Base-by-base conservation (phyloP, 2,113 vertebrate species). In the Phycodurus eques region DNA sequence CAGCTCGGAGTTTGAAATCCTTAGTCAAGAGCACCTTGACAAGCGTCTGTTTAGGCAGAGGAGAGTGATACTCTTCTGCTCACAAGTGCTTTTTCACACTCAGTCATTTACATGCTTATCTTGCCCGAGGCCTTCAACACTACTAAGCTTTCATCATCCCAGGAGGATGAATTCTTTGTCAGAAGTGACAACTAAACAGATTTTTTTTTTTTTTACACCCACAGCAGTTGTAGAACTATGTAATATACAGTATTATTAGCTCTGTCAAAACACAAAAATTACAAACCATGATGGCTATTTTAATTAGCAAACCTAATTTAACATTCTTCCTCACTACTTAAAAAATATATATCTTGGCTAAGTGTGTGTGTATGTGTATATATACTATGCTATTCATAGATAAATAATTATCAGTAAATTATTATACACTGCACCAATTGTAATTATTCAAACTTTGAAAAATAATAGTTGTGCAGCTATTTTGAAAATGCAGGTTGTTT, bases 1-100 rank as follows among this genome's bases (percentile, higher is more conserved):
- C 77, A 67, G 79, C 22, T 2, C 68, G 69, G 76, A 79, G 81
- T 54, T 67, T 35, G 61, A 80, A 69, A 65, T 79, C 72, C 79
- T 86, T 71, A 71, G 56, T 80, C 79, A 76, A 81, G 81, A 81
- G 76, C 82, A 80, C 80, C 78, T 80, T 74, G 78, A 72, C 83
- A 71, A 39, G 68, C 47, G 11, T 49, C 68, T 73, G 83, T 85
- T 78, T 70, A 62, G 70, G 71, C 67, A 56, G 77, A 62, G 63
- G 75, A 72, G 76, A 72, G 78, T 68, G 78, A 46, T 46, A 27
- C 57, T 70, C 73, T 71, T 84, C 71, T 71, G 80, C 76, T 86
- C 67, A 60, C 70, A 20, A 72, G 46, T 65, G 61, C 71, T 66
- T 68, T 47, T 79, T 77, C 76, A 74, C 61, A 70, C 54, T 51